phyloP scores from a whole-genome alignment of 1,140 invertebrate genomes.

The Diorhabda sublineata region DNA sequence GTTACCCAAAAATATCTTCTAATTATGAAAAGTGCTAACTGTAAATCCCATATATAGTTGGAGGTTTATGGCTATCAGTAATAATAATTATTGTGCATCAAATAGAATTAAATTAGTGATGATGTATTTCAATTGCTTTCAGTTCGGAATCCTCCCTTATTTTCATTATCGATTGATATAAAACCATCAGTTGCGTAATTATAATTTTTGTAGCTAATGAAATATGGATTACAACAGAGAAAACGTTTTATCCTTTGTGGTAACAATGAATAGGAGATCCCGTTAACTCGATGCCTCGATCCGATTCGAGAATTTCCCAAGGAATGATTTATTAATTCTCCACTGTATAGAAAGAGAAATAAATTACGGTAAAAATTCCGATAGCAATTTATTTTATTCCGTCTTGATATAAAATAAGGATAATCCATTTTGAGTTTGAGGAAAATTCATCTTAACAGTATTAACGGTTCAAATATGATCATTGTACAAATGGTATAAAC shows the following conservation, averaged over 20 bases:
- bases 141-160: neutral
- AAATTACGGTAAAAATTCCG: neutral
- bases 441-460: neutral
- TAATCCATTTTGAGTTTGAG: neutral
- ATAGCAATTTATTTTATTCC: constrained; percentile 3
- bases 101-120: neutral
- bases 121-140: neutral
- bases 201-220: neutral
- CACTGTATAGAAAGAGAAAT: constrained; percentile 2
- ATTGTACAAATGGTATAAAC: no score
- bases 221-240: neutral
- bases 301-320: neutral
- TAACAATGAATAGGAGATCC: neutral
- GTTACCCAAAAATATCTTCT: no score
- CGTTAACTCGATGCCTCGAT: neutral
- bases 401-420: neutral
- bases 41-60: no score
- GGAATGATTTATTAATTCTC: neutral
- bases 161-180: neutral
- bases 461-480: neutral
- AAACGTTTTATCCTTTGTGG: neutral
- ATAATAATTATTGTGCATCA: no score
- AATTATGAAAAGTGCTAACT: no score
- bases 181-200: neutral
- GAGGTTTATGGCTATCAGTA: no score